These are phyloP conservation scores for Myopa tessellatipennis DNA, from an alignment of 2,888 invertebrate genomes.

Conservation along the genomic window DNA sequence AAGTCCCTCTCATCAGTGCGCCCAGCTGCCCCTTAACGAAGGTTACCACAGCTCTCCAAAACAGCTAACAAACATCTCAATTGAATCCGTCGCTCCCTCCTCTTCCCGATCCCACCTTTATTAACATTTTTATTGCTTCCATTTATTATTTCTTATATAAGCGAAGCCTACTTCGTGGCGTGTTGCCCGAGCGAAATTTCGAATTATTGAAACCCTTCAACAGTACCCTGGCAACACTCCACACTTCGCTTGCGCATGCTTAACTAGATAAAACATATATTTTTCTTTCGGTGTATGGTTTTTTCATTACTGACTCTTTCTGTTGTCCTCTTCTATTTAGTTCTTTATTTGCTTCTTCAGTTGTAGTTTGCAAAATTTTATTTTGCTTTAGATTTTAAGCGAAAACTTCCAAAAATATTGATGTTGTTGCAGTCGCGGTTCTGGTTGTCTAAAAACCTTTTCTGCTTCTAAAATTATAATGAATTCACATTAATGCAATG, in stretches of 20 bases:
- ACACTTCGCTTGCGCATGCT: conserved; percentile 60
- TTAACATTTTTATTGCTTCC: conserved; percentile 21
- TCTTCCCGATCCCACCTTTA: conserved; percentile 22
- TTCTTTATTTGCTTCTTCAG: conserved; percentile 56
- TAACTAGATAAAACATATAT: conserved; percentile 35
- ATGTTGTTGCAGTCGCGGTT: conserved; percentile 30
- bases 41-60: conserved; percentile 35
- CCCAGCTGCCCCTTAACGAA: conserved; percentile 37
- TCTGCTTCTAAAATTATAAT: too few relatives aligned
- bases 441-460: too few relatives aligned
- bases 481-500: too few relatives aligned
- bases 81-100: conserved; percentile 6
- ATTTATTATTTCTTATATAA: conserved; percentile 25
- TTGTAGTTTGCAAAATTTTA: conserved; percentile 55
- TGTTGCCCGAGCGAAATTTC: background rate
- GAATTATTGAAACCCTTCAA: background rate
- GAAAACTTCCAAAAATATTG: conserved; percentile 53
- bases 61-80: conserved; percentile 20
- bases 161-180: conserved; percentile 14
- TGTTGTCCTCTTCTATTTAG: conserved; percentile 61
- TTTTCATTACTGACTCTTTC: conserved; percentile 53
- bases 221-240: conserved; percentile 23
- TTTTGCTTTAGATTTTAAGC: conserved; percentile 52
- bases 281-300: conserved; percentile 44
- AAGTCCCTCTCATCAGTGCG: conserved; percentile 3